phyloP scores from a whole-genome alignment of 2,113 vertebrate species.

The Oceanites oceanicus region DNA sequence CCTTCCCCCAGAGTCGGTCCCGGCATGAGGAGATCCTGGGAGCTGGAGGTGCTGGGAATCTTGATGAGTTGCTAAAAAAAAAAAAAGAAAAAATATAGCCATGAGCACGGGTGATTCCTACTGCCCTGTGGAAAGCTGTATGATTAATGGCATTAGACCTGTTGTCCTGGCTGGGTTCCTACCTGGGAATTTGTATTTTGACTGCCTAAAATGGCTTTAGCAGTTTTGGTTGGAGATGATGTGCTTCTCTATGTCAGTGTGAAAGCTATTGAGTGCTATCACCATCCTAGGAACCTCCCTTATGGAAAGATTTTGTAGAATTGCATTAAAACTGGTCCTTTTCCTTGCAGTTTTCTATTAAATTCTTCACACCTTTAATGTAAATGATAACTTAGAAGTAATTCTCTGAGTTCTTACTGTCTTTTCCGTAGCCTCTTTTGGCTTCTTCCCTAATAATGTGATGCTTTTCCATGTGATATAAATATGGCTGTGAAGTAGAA shows the following conservation, averaged over 20 bases:
- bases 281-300: background rate
- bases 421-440: background rate
- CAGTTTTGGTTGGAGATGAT: background rate
- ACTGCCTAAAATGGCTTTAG: background rate
- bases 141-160: fast-evolving
- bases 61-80: background rate
- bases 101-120: background rate
- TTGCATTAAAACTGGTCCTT: background rate
- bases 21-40: background rate
- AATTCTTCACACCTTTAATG: background rate
- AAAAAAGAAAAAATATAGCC: fast-evolving
- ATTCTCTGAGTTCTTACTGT: background rate
- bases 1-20: background rate
- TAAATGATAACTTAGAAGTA: background rate
- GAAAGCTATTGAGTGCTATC: background rate
- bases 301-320: background rate
- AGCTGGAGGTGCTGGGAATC: background rate
- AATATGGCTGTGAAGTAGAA: background rate
- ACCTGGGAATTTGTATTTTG: background rate
- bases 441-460: background rate
- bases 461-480: background rate
- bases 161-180: background rate
- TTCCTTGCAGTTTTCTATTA: background rate
- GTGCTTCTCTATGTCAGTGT: background rate
- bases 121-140: background rate